Evolutionary conservation across 1,140 invertebrate genomes (phyloP).

Genomic region (Berghia stephanieae): DNA sequence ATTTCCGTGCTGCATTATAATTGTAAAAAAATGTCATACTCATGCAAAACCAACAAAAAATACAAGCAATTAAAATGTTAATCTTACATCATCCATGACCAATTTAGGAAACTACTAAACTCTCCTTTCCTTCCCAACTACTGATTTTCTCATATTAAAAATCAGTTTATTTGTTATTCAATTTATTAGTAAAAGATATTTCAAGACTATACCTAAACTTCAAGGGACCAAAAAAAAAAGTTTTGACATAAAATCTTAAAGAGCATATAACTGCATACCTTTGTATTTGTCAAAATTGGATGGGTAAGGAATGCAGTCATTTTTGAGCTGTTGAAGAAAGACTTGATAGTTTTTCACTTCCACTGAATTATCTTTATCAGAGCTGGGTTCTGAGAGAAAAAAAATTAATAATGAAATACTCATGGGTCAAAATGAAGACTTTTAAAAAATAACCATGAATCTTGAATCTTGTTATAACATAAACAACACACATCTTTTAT

Average conservation of each 20-base stretch:
- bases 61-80: too few relatives aligned
- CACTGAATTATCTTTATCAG: not conserved
- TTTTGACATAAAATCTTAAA: not conserved
- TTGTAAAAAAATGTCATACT: too few relatives aligned
- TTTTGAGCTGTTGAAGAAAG: slow-evolving; percentile 15
- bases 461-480: not conserved
- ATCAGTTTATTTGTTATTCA: too few relatives aligned
- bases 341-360: slow-evolving; percentile 10
- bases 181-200: too few relatives aligned
- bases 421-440: not conserved
- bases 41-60: too few relatives aligned
- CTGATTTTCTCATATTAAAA: too few relatives aligned
- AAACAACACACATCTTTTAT: too few relatives aligned
- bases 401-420: not conserved
- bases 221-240: not conserved
- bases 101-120: too few relatives aligned
- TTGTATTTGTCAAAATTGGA: slow-evolving; percentile 33
- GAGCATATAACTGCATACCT: slow-evolving; percentile 24
- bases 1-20: too few relatives aligned
- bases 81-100: too few relatives aligned
- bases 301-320: slow-evolving; percentile 31
- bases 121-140: too few relatives aligned
- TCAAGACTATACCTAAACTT: not conserved
- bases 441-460: not conserved
- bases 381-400: not conserved